Evolutionary conservation across 2,113 vertebrate genomes (phyloP), one percentile per base, ranked within the genome.

Genomic region (Galeopterus variegatus): DNA sequence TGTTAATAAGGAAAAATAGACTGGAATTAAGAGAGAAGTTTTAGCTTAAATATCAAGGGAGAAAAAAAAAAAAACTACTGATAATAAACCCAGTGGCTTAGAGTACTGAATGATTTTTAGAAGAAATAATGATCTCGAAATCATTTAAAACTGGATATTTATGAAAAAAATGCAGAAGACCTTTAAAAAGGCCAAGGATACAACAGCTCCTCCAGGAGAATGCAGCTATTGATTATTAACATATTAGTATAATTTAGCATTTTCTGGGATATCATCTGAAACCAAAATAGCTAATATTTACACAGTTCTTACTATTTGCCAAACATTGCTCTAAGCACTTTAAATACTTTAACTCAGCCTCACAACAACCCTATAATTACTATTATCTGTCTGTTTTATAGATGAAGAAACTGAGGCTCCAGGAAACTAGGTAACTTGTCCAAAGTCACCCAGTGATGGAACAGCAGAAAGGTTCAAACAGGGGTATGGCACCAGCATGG

Each of bases 31-130:
- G 72, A 85, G 24, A 88, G 81, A 82, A 64, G 62, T 94, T 94
- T 95, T 85, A 50, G 26, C 52, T 85, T 94, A 96, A 97, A 82
- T 91, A 97, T 81, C 93, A 94, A 96, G 94, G 50, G 84, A 0
- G 0, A 52, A 6, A 4, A 11, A 76, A n/a, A n/a, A n/a, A 83
- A 64, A 88, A 85, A 50, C 77, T 65, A 80, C 45, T 94, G 72
- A 76, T 92, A 69, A 94, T 90, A 97, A 97, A 65, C 84, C 79
- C 72, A 56, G 45, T 52, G 24, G 13, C 72, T 73, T 88, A 72
- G 26, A 85, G 17, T 26, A 76, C 7, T 28, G n/a, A 91, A 73
- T 96, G 36, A 62, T 70, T 95, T 95, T 90, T 90, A 56, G 96
- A 94, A 24, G 28, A 95, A 58, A 94, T 50, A 79, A 86, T 64